Evolutionary conservation across 2,113 vertebrate genomes (phyloP), one percentile per base, ranked within the genome.

Genomic region (Tyrannus savana): DNA sequence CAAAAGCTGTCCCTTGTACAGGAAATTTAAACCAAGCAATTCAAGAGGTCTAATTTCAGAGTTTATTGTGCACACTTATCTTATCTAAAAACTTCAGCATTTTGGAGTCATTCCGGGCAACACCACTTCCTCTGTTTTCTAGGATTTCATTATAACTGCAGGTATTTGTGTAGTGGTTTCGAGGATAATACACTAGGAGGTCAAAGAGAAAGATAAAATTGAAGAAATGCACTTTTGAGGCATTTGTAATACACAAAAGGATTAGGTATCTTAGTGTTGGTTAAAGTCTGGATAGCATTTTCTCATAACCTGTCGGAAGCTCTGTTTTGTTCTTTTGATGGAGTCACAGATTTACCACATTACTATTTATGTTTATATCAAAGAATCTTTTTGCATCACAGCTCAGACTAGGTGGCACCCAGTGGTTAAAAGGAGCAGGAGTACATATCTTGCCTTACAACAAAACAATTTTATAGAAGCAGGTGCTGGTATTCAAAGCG

Each of bases 221-320:
- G 77, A 66, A 89, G 37, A 83, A 88, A 87, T 78, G 84, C 75
- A 35, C 64, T 94, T 95, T 59, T 84, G 39, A 95, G 49, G 41
- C 31, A 49, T 23, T 91, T 71, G 19, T 60, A 77, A 62, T 80
- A 66, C 87, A 95, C 33, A 62, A 56, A 82, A 25, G 35, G 74
- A 88, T 95, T 87, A 87, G 69, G 16, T 86, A 60, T 78, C 72
- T 92, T 60, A 55, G 53, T 35, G 49, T 21, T 49, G 39, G 63
- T 73, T 78, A 68, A 77, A 76, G 50, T 23, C 39, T 52, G 73
- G 68, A 55, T 23, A 82, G 6, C 39, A 73, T 93, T 97, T 96
- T 95, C 95, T 95, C 92, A 93, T 95, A 96, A 96, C 79, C 68
- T 90, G 37, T n/a, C 59, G 72, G 62, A 88, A 94, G 47, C 42